Evolutionary conservation across 2,113 vertebrate genomes (phyloP), one percentile per base, ranked within the genome.

Genomic region (Miniopterus natalensis): DNA sequence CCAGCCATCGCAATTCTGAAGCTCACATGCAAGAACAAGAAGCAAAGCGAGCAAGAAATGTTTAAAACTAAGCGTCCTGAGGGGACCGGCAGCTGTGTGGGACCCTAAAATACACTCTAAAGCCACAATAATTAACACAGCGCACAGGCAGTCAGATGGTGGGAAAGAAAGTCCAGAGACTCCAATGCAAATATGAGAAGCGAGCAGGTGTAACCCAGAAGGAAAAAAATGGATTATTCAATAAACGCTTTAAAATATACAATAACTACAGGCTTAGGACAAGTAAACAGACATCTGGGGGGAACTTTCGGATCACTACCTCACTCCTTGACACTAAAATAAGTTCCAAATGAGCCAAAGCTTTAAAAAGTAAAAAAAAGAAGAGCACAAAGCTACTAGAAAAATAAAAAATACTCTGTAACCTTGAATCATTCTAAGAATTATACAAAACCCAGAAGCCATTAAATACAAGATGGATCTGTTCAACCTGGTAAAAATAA

Each of bases 381-480:
- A 25, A 36, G 17, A 29, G 74, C 18, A 53, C 79, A 59, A 96
- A 92, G 66, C 45, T 53, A 80, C 47, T 51, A 63, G 79, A 92
- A 88, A 71, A 66, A 68, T 78, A 31, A 49, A 88, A 84, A 84
- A n/a, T 17, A 78, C 42, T 31, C n/a, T 25, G 61, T 75, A 85
- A 75, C 47, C 27, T 92, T 84, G 53, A 89, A 73, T 94, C 71
- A 91, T 94, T 95, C 93, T 88, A 96, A 96, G 83, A 96, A 91
- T 96, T 93, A 96, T 55, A 94, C 53, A 95, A 92, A 92, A 87
- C 42, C 77, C 84, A 96, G 47, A 95, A 95, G 47, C 55, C 25
- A 55, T 92, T 70, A 93, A 90, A 45, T 81, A 73, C 78, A 77
- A 87, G 49, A 86, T 49, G 68, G 36, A 27, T 75, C 49, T n/a